Conservation (phyloP, 2,797 vertebrate species). For the Rhyacichthys aspro region DNA sequence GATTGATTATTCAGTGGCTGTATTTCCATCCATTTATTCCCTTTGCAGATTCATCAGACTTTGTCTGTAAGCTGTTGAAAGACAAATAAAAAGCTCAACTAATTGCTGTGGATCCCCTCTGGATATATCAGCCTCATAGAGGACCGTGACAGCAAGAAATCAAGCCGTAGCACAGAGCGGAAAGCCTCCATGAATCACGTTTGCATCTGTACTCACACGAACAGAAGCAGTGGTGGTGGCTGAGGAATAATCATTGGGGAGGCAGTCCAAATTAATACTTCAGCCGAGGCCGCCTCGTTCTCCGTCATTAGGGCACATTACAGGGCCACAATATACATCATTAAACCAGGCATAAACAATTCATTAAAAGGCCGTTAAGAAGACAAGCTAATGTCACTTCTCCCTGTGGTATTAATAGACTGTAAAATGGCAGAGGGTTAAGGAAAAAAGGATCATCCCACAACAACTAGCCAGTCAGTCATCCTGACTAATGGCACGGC, state of each 20-base stretch:
- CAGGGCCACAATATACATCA: conserved; percentile 81
- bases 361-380: conserved; percentile 83
- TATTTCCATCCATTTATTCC: conserved; percentile 42
- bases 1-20: conserved; percentile 45
- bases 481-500: conserved; percentile 63
- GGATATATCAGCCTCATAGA: conserved; percentile 63
- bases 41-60: conserved; percentile 48
- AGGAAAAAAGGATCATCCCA: conserved; percentile 70
- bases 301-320: conserved; percentile 81
- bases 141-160: conserved; percentile 70
- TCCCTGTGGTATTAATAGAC: conserved; percentile 78
- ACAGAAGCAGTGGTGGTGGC: conserved; percentile 13
- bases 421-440: conserved; percentile 76
- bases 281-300: conserved; percentile 73
- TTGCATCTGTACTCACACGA: conserved; percentile 25
- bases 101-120: conserved; percentile 68
- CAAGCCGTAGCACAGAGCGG: conserved; percentile 54
- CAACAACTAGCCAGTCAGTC: conserved; percentile 61
- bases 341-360: conserved; percentile 85
- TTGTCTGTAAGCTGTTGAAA: conserved; percentile 54
- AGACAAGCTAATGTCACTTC: conserved; percentile 79
- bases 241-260: conserved; percentile 76
- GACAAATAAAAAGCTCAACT: conserved; percentile 73
- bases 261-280: conserved; percentile 79
- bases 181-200: conserved; percentile 70